A percentile compares a stretch with the other conserved stretches of the same genome.
phyloP scores from a whole-genome alignment of 2,113 vertebrate genomes.

The Anguilla rostrata region DNA sequence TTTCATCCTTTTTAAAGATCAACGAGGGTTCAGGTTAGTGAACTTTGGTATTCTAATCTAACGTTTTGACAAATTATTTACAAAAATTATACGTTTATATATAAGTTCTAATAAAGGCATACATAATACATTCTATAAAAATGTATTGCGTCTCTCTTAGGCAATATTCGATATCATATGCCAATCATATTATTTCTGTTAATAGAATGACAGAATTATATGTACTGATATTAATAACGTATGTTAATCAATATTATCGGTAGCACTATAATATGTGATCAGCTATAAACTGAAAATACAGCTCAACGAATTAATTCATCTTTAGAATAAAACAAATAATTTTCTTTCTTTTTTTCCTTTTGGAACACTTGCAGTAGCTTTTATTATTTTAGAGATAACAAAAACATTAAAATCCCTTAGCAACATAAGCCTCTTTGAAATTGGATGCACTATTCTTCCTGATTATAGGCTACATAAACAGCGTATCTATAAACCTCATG shows the following conservation, averaged over 20 bases:
- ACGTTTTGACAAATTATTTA: background rate
- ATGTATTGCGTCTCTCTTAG: background rate
- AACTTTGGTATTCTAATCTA: background rate
- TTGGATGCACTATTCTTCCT: background rate
- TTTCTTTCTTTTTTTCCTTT: background rate
- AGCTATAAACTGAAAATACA: background rate
- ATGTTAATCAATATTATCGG: background rate
- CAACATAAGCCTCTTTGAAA: background rate
- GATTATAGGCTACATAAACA: too few relatives aligned
- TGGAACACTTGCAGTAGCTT: background rate
- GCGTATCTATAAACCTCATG: background rate
- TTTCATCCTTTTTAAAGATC: slow-evolving; percentile 49
- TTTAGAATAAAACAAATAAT: background rate
- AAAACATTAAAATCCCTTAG: background rate
- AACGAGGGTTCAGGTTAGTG: slow-evolving; percentile 58
- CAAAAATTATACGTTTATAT: background rate
- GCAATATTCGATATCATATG: background rate
- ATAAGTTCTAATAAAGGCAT: background rate
- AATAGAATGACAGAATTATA: background rate
- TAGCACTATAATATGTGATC: background rate
- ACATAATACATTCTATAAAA: background rate
- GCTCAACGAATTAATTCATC: background rate
- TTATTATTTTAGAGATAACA: background rate
- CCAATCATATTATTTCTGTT: background rate
- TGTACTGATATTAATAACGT: background rate